A percentile compares a stretch with the other conserved stretches of the same genome.
Conservation (phyloP, 2,797 vertebrate species). For the Catostomus latipinnis region DNA sequence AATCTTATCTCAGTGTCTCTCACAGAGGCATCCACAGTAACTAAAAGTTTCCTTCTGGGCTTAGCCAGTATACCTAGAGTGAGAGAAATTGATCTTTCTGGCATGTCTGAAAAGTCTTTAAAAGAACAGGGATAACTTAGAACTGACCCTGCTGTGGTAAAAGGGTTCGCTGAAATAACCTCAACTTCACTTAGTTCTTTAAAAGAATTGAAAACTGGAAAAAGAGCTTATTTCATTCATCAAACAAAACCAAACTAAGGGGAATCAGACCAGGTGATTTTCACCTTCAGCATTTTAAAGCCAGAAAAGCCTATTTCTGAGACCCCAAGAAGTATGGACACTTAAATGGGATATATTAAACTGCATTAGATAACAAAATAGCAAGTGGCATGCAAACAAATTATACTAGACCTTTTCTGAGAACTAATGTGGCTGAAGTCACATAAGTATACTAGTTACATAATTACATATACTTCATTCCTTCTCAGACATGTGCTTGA, state of each 20-base stretch:
- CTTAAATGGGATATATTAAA: too few relatives aligned
- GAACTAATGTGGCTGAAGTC: too few relatives aligned
- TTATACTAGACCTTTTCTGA: too few relatives aligned
- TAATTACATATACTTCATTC: too few relatives aligned
- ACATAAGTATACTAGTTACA: too few relatives aligned
- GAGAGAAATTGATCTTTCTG: constrained; percentile 25
- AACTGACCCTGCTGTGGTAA: constrained; percentile 18
- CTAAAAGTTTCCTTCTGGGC: constrained; percentile 22
- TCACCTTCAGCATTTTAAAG: constrained; percentile 2
- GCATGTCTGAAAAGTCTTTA: constrained; percentile 8
- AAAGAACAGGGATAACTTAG: constrained; percentile 19
- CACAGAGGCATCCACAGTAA: constrained; percentile 8
- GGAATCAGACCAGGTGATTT: neutral
- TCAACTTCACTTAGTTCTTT: neutral
- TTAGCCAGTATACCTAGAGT: constrained; percentile 8
- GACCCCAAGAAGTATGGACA: too few relatives aligned
- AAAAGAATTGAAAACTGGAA: neutral
- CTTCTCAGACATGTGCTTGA: neutral
- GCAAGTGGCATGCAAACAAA: too few relatives aligned
- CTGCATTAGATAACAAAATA: too few relatives aligned
- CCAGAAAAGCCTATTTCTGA: neutral
- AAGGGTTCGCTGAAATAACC: neutral
- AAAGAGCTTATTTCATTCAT: neutral
- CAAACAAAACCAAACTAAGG: neutral
- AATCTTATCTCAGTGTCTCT: constrained; percentile 13